A percentile compares a stretch with the other conserved stretches of the same genome.
Conservation (phyloP, 2,113 vertebrate genomes). For the Phalacrocorax carbo region DNA sequence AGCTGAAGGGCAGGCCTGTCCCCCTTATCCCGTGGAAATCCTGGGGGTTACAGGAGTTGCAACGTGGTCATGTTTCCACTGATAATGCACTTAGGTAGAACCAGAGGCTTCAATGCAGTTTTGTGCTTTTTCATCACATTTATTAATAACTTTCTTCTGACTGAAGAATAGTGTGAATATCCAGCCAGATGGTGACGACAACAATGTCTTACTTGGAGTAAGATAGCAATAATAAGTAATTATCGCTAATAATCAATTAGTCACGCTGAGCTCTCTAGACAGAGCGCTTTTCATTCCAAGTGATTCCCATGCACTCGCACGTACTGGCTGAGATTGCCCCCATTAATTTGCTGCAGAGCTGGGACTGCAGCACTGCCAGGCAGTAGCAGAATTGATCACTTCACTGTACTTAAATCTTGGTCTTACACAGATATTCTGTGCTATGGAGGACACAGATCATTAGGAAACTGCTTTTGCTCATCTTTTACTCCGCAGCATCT, state of each 20-base stretch:
- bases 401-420: neutral
- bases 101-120: neutral
- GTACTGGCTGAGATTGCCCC: neutral
- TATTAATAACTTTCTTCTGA: neutral
- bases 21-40: neutral
- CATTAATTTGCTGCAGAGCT: neutral
- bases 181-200: neutral
- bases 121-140: neutral
- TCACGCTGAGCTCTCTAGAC: neutral
- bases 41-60: neutral
- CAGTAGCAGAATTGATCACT: neutral
- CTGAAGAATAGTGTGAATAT: neutral
- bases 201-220: neutral
- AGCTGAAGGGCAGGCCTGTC: neutral
- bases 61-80: accelerated
- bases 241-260: neutral
- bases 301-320: neutral
- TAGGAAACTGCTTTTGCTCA: neutral
- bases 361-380: neutral
- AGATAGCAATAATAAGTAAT: neutral
- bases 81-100: no score
- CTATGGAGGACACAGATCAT: neutral
- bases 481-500: neutral
- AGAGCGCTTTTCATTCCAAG: neutral
- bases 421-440: neutral